phyloP scores from a whole-genome alignment of 2,113 vertebrate species.

The Actenoides lindsayi region DNA sequence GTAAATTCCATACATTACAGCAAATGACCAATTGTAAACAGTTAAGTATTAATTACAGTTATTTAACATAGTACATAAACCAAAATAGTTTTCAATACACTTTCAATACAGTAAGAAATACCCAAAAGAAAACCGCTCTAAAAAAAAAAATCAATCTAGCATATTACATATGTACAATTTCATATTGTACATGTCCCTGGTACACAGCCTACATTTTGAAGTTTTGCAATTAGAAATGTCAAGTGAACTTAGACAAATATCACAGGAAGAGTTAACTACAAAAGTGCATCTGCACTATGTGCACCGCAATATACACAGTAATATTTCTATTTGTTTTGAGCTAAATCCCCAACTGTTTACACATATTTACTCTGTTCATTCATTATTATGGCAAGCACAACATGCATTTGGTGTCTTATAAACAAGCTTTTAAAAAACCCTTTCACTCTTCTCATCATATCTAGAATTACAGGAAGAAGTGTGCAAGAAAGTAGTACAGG shows the following conservation, averaged over 20 bases:
- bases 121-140: background rate
- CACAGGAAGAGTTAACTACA: background rate
- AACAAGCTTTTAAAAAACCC: background rate
- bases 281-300: background rate
- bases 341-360: background rate
- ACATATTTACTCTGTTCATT: background rate
- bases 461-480: background rate
- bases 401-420: background rate
- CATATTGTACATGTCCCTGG: background rate
- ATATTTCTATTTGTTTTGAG: background rate
- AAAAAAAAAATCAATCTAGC: background rate
- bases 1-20: background rate
- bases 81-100: background rate
- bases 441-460: background rate
- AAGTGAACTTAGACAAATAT: conserved; percentile 3
- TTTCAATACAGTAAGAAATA: background rate
- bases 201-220: background rate
- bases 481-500: background rate
- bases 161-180: background rate
- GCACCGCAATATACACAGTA: background rate
- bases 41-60: background rate
- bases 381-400: background rate
- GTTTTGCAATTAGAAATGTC: conserved; percentile 15
- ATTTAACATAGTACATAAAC: background rate
- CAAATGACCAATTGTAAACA: background rate